Percentiles rank a stretch among this genome's conserved stretches.
These are phyloP conservation scores for Creontiades dilutus DNA, from an alignment of 2,888 invertebrate species.

Conservation along the genomic window DNA sequence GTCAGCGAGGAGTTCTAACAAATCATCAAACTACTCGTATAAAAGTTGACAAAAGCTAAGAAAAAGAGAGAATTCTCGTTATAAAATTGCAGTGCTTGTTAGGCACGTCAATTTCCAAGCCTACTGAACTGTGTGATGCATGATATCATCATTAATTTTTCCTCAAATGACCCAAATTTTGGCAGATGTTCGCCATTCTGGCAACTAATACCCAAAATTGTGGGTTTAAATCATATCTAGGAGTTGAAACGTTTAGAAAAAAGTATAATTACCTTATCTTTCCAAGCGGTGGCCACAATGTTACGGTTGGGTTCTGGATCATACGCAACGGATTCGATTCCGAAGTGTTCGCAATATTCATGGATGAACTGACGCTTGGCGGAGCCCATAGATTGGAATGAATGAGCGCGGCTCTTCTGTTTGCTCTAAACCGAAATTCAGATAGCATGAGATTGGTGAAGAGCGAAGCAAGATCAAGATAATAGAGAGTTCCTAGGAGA, in stretches of 20 bases:
- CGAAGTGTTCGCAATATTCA: slow-evolving; percentile 96
- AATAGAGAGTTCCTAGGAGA: too few relatives aligned
- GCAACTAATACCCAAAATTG: too few relatives aligned
- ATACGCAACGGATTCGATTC: slow-evolving; percentile 95
- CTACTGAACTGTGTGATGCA: too few relatives aligned
- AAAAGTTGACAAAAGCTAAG: not conserved
- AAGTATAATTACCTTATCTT: slow-evolving; percentile 84
- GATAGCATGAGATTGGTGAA: not conserved
- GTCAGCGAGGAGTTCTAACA: too few relatives aligned
- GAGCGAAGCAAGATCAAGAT: too few relatives aligned
- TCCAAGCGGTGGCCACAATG: slow-evolving; percentile 93
- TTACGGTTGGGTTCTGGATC: slow-evolving; percentile 97
- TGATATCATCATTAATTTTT: too few relatives aligned
- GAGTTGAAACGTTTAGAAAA: too few relatives aligned
- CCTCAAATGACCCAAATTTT: too few relatives aligned
- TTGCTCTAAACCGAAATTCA: slow-evolving; percentile 81
- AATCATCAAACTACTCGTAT: not conserved
- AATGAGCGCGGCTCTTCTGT: slow-evolving; percentile 89
- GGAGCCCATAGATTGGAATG: slow-evolving; percentile 95
- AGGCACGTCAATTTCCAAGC: too few relatives aligned
- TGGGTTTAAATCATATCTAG: too few relatives aligned
- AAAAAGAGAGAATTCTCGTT: not conserved
- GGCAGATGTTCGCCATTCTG: too few relatives aligned
- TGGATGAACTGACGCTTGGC: slow-evolving; percentile 95
- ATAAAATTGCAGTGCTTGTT: too few relatives aligned